Base-by-base conservation (phyloP, 2,888 invertebrate genomes). In the Augiades crinisus region DNA sequence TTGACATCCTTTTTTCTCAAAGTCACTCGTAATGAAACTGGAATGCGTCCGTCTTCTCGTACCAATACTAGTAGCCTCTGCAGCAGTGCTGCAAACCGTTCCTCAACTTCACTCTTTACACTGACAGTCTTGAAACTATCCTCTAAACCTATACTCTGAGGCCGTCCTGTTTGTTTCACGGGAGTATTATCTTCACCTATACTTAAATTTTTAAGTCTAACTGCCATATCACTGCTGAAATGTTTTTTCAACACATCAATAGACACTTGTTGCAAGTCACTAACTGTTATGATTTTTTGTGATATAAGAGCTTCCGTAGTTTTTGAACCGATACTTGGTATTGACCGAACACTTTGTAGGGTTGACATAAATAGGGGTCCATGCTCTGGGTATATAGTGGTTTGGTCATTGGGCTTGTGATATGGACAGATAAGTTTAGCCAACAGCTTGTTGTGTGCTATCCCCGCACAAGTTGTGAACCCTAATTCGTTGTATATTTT, bases 331-430 rank as follows among this genome's bases (percentile, higher is more conserved):
- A 96, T 93, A 36, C 96, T 95, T 53, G 95, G 95, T 66, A 96
- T 93, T 57, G 90, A 87, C 30, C 92, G 89, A 24, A 95, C 82
- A 63, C 90, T 86, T 33, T 87, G 82, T 56, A 96, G 82, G 19
- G 92, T 91, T 1, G 92, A 90, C 88, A 96, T 91, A 62, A 96
- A 92, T 55, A 89, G 88, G 45, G 90, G 78, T 5, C 92, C 93
- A 66, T 92, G 91, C 58, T 93, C 92, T 3, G 96, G 95, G 59
- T 92, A 94, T 58, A 96, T 85, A 17, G 93, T 91, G 0, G 96
- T 96, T 78, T 97, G 96, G 68, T 95, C 93, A 75, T 96, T 94
- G 4, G 97, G 96, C 75, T 95, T 96, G 70, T 95, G 91, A 58
- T 92, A 81, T 30, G 92, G 90, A 58, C 95, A 94, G 40, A 91